Base-by-base conservation (phyloP, 2,888 invertebrate genomes). In the Chelonus formosanus region DNA sequence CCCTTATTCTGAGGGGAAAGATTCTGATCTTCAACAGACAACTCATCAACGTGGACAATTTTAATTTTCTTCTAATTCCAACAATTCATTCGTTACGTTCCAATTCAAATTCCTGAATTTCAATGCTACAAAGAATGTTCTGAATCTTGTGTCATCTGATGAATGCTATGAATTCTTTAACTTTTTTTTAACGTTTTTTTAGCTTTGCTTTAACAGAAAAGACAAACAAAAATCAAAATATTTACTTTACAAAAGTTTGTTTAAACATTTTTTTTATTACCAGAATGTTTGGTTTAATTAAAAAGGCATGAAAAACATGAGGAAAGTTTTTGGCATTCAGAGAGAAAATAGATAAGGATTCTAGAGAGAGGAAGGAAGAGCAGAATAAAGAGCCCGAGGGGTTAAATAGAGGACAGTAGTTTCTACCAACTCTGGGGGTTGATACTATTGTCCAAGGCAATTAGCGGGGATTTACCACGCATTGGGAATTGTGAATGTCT, bases 401-500 rank as follows among this genome's bases (percentile, higher is more conserved):
- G 45, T 31, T 10, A 43, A 43, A 32, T 40, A 34, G 53, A 34
- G 40, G 32, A 53, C 36, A 52, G 47, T 10, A 52, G 60, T 34
- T 40, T 61, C 35, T 32, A 57, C 44, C 7, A 31, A 53, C 68
- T 72, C 72, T 35, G 60, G 48, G 50, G 65, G 56, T 64, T 62
- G 66, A 63, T 63, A 66, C 59, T 53, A 69, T 71, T 69, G 71
- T 67, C 71, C 55, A 62, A 65, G 70, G 71, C 74, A 75, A 75
- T 75, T 75, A 75, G 75, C 70, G 56, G 62, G 72, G 76, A 73
- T 76, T 75, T 76, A 74, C 70, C 71, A 67, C 65, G 68, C 63
- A 69, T 56, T 57, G 55, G 47, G 53, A 61, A 44, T 53, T 53
- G 44, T 43, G 40, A 40, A 6, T 40, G 40, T n/a, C 32, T 45